phyloP scores from a whole-genome alignment of 2,113 vertebrate species.

The Lates calcarifer region DNA sequence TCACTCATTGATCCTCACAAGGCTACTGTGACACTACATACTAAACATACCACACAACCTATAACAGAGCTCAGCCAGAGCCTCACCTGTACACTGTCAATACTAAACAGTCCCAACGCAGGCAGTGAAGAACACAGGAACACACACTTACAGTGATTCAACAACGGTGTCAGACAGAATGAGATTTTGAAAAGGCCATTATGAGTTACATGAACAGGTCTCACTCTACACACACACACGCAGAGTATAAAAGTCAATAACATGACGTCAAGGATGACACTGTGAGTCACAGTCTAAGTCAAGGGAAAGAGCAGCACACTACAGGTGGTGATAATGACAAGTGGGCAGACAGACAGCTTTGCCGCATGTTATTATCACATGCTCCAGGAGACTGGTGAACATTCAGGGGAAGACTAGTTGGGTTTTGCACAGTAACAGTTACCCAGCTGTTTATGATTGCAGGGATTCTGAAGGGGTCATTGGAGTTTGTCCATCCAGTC shows the following conservation, averaged over 20 bases:
- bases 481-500: background rate
- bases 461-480: background rate
- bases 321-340: slow-evolving; percentile 7
- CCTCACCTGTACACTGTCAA: too few relatives aligned
- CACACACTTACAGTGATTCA: background rate
- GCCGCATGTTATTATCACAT: background rate
- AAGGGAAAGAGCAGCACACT: background rate
- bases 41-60: background rate
- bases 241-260: background rate
- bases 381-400: background rate
- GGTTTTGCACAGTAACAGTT: too few relatives aligned
- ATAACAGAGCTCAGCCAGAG: background rate
- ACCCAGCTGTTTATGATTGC: background rate
- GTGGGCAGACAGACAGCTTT: slow-evolving; percentile 11
- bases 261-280: slow-evolving; percentile 3
- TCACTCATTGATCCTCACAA: background rate
- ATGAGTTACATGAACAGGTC: background rate
- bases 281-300: background rate
- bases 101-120: background rate
- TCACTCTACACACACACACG: background rate
- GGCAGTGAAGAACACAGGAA: background rate
- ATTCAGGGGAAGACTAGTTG: too few relatives aligned
- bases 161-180: background rate
- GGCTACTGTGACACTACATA: background rate
- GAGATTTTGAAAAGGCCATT: slow-evolving; percentile 6